Percentiles rank a stretch among this genome's conserved stretches.
Evolutionary conservation across 2,797 vertebrate genomes (phyloP).

Genomic region (Sus cebifrons): DNA sequence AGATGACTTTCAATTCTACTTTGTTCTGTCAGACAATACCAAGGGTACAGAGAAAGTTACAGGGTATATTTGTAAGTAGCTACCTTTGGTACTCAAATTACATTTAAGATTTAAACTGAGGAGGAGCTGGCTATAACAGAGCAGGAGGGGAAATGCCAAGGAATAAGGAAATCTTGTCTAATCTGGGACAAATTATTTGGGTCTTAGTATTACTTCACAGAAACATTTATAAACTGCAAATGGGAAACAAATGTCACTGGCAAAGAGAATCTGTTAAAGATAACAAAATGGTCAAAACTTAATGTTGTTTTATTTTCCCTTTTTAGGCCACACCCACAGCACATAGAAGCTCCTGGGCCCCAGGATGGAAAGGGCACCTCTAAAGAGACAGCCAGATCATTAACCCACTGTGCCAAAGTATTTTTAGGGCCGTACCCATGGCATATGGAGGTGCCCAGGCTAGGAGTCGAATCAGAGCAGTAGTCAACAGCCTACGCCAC

Average conservation of each 20-base stretch:
- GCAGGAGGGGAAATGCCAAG: background rate
- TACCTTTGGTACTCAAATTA: background rate
- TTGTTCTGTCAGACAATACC: background rate
- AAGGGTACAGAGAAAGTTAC: background rate
- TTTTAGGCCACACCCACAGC: too few species aligned
- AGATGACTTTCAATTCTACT: slow-evolving; percentile 18
- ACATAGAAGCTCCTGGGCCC: too few species aligned
- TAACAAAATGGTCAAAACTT: slow-evolving; percentile 60
- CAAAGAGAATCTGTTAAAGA: slow-evolving; percentile 50
- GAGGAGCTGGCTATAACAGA: background rate
- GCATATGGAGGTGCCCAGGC: too few species aligned
- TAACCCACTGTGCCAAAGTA: too few species aligned
- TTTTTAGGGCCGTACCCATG: too few species aligned
- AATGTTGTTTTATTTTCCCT: background rate
- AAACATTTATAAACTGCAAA: slow-evolving; percentile 35
- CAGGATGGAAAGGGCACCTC: too few species aligned
- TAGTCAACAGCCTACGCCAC: too few species aligned
- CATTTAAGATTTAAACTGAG: slow-evolving; percentile 41
- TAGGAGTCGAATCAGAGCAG: too few species aligned
- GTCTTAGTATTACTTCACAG: background rate
- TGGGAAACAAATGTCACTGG: background rate
- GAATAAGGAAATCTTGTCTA: slow-evolving; percentile 17
- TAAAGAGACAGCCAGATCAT: too few species aligned
- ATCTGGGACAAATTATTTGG: slow-evolving; percentile 32
- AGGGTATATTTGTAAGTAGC: background rate